A percentile compares a stretch with the other conserved stretches of the same genome.
Conservation (phyloP, 2,888 invertebrate species). For the Ligdia adustata region DNA sequence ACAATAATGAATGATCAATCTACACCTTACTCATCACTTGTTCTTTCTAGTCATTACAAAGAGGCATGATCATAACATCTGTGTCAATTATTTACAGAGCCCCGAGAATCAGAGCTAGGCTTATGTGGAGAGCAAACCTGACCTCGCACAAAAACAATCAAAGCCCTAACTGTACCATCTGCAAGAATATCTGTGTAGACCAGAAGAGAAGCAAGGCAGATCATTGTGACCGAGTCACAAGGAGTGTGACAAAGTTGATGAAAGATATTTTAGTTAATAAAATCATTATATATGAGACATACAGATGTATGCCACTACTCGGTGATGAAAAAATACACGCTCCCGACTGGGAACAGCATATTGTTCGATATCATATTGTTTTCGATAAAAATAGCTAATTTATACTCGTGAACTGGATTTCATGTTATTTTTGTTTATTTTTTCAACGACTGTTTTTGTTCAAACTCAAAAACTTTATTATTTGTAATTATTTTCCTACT, state of each 20-base stretch:
- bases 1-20: no score
- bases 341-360: constrained; percentile 68
- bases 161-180: constrained; percentile 40
- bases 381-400: constrained; percentile 28
- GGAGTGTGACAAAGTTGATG: constrained; percentile 49
- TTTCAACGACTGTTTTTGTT: no score
- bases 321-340: constrained; percentile 61
- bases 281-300: constrained; percentile 61
- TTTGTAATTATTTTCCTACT: no score
- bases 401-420: no score
- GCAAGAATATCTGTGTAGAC: constrained; percentile 42
- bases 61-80: constrained; percentile 64
- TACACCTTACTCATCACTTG: constrained; percentile 43
- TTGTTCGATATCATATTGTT: constrained; percentile 61
- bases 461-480: no score
- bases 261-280: constrained; percentile 36
- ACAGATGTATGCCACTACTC: constrained; percentile 71
- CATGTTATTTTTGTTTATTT: no score
- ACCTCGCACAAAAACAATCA: constrained; percentile 31
- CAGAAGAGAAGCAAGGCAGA: constrained; percentile 18
- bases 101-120: constrained; percentile 33
- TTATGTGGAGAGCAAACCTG: background rate
- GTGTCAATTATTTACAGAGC: constrained; percentile 50
- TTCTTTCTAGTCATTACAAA: constrained; percentile 62
- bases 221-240: constrained; percentile 45